Conservation (phyloP, 2,888 invertebrate species). For the Capitulum mitella region DNA sequence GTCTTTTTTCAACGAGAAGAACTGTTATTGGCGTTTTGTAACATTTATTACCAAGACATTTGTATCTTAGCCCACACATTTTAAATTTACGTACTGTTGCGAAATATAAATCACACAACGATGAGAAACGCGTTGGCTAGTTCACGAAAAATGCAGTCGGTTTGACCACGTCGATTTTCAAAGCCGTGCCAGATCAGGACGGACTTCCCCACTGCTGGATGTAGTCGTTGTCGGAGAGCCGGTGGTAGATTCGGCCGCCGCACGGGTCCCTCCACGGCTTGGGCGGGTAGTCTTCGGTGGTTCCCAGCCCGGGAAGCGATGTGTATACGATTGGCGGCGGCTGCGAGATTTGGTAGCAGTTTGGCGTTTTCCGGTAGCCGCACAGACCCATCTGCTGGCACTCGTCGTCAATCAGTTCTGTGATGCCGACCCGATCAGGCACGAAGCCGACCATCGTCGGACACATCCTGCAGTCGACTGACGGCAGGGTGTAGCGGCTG, state of each 20-base stretch:
- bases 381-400: constrained; percentile 16
- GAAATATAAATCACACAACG: too few species aligned
- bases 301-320: not conserved
- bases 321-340: not conserved
- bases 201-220: constrained; percentile 7
- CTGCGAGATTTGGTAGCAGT: not conserved
- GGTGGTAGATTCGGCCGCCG: not conserved
- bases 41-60: too few species aligned
- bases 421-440: constrained; percentile 1
- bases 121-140: too few species aligned
- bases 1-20: too few species aligned
- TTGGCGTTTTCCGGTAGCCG: not conserved
- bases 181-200: not conserved
- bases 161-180: too few species aligned
- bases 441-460: not conserved
- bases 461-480: not conserved
- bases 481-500: not conserved
- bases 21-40: too few species aligned
- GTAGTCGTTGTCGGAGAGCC: not conserved
- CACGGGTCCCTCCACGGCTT: constrained; percentile 17
- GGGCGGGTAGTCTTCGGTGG: not conserved
- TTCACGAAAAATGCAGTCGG: too few species aligned
- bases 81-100: too few species aligned
- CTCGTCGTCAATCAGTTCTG: constrained; percentile 1
- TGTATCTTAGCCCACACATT: too few species aligned